Evolutionary conservation across 30 jellyfish, hydroid and myxozoan genomes (phyloP), one percentile per base, ranked within the genome.

Genomic region (Aurelia coerulea): DNA sequence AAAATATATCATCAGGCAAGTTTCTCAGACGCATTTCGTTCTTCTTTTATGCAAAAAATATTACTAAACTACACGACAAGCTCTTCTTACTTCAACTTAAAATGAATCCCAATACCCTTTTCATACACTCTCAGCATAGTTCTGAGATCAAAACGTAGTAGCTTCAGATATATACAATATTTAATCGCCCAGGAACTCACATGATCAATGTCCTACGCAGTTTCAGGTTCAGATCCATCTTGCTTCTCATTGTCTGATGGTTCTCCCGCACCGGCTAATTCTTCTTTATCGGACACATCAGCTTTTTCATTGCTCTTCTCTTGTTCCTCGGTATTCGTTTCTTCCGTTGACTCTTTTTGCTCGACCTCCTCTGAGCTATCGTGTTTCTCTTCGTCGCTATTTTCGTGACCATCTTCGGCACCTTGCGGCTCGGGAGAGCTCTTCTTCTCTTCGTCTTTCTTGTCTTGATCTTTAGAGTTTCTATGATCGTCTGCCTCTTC

Each of bases 141-240:
- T 7, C 13, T 14, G 56, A 46, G 56, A 9, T 46, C 56, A 46
- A 46, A 46, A 9, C 56, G 1, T 46, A 46, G 56, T 46, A 46
- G 56, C 56, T 46, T 4, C 56, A 46, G 56, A 46, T 46, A 46
- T 46, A 9, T 46, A 46, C 56, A 46, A 46, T 9, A 46, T 7
- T 46, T 46, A 46, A 46, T 5, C 15, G 15, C 56, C 56, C 56
- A 46, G 15, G 56, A 14, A 9, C 15, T 46, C 56, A 46, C 67
- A 19, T 23, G 29, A 62, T 49, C 66, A n/a, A 39, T 13, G 11
- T 62, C 65, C 65, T 41, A 34, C 23, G 66, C 79, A 41, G 33
- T 62, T 11, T 78, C 88, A 33, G 79, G 68, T 37, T 62, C 88
- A 33, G 79, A 56, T 17, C 14, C 62, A 42, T 74, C 34, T 31